These are phyloP conservation scores for Anthopleura sola DNA, from an alignment of 64 coral and sea anemone genomes.

Conservation along the genomic window DNA sequence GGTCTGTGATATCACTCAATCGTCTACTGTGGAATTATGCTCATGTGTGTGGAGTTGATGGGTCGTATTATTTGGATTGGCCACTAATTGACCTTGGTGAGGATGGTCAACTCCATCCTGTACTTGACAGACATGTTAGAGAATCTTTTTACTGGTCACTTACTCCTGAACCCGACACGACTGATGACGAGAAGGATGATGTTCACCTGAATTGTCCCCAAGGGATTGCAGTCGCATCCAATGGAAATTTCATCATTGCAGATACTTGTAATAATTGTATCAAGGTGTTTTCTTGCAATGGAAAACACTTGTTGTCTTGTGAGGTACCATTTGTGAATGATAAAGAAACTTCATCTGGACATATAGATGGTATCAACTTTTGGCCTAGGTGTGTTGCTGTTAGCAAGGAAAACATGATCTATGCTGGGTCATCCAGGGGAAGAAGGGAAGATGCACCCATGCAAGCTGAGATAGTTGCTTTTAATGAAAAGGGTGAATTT, in stretches of 20 bases:
- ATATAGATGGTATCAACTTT: not conserved
- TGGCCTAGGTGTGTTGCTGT: constrained; percentile 5
- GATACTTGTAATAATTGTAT: constrained; percentile 26
- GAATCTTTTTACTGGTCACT: not conserved
- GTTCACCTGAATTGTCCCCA: constrained; percentile 17
- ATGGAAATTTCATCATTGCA: constrained; percentile 9
- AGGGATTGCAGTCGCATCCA: not conserved
- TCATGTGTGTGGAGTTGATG: not conserved
- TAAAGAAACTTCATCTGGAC: not conserved
- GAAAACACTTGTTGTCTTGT: constrained; percentile 20
- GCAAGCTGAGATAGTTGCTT: constrained; percentile 13
- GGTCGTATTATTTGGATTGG: not conserved
- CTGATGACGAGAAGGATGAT: too few relatives aligned
- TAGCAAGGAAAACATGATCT: not conserved
- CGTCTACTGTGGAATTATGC: constrained; percentile 14
- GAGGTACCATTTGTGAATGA: not conserved
- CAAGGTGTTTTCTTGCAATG: constrained; percentile 1
- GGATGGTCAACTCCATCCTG: not conserved
- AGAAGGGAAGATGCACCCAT: constrained; percentile 15
- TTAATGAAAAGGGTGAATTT: constrained; percentile 2
- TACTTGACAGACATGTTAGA: not conserved
- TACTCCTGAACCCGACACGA: not conserved
- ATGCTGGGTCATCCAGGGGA: constrained; percentile 6
- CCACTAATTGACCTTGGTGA: constrained; percentile 18
- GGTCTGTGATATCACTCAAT: constrained; percentile 29